A percentile compares a stretch with the other conserved stretches of the same genome.
Evolutionary conservation across 53 echinoderm and acorn worm species (phyloP).

Genomic region (Actinopyga echinites): DNA sequence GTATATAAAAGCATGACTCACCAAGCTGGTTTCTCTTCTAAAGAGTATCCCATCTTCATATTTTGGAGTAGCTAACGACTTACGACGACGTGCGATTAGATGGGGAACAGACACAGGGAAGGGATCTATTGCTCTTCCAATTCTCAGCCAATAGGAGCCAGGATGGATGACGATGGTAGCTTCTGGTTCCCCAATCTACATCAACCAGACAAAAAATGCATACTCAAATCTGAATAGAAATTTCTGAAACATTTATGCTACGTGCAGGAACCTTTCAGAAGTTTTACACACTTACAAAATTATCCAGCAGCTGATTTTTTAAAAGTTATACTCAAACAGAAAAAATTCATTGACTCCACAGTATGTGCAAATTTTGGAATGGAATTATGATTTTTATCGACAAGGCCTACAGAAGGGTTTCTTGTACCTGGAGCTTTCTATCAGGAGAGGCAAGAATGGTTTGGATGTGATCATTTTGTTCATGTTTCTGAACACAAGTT

Average conservation of each 20-base stretch:
- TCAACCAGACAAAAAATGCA: background rate
- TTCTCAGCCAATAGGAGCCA: slow-evolving; percentile 90
- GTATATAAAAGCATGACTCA: slow-evolving; percentile 46
- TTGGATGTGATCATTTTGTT: too few species aligned
- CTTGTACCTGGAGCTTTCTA: too few species aligned
- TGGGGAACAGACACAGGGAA: slow-evolving; percentile 86
- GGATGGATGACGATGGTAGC: slow-evolving; percentile 93
- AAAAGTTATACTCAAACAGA: too few species aligned
- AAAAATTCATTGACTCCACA: too few species aligned
- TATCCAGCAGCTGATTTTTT: too few species aligned
- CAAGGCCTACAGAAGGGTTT: too few species aligned
- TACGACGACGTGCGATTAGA: slow-evolving; percentile 77
- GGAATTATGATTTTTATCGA: too few species aligned
- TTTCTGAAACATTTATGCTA: background rate
- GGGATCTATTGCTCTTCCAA: slow-evolving; percentile 89
- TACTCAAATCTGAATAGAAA: too few species aligned
- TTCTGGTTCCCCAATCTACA: slow-evolving; percentile 58
- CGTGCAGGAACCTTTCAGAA: background rate
- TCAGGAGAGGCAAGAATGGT: too few species aligned
- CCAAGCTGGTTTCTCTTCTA: slow-evolving; percentile 45
- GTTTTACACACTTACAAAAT: too few species aligned
- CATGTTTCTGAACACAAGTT: too few species aligned
- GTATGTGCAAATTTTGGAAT: too few species aligned
- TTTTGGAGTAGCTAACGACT: slow-evolving; percentile 27
- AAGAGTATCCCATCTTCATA: slow-evolving; percentile 83